Evolutionary conservation across 1,140 invertebrate genomes (phyloP), one percentile per base, ranked within the genome.

Genomic region (Pomacea maculata): DNA sequence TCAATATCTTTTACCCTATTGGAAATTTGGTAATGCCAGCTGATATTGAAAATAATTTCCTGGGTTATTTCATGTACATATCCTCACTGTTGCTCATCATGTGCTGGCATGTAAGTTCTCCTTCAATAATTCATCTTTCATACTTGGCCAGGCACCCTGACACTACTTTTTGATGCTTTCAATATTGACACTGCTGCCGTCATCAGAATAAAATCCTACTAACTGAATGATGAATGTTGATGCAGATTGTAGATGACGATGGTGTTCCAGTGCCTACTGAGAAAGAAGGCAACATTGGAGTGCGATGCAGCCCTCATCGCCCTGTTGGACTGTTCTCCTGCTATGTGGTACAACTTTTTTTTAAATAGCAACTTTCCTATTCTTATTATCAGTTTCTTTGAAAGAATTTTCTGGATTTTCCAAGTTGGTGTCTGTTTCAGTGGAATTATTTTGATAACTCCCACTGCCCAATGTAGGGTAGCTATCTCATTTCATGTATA

Each of bases 261-360:
- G 90, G 89, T 25, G 83, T 88, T 54, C 86, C 92, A 77, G 29
- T 91, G 11, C 83, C 84, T 9, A 80, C 84, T 19, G 87, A 88
- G 7, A 80, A 81, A 64, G 91, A 91, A 83, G 93, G 93, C 8
- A 86, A 91, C 52, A 86, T 93, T 73, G 92, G 87, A n/a, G 72
- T 93, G 0, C 85, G 87, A 77, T 84, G 87, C 9, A 90, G 88
- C 83, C 90, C 92, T 2, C 67, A 87, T 10, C 79, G 88, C 68
- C 92, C 92, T 11, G 80, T 92, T 64, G 92, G 92, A 34, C 85
- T 93, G 6, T 93, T 93, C 82, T 86, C 85, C 70, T 86, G 88
- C 81, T 92, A 92, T 85, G 77, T 90, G 80, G 91, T 91, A 86
- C 86, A 87, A 45, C 12, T 52, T 52, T 10, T 10, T 52, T 21